These are phyloP conservation scores for Lordiphosa clarofinis DNA, from an alignment of 1,140 invertebrate species.

Conservation along the genomic window DNA sequence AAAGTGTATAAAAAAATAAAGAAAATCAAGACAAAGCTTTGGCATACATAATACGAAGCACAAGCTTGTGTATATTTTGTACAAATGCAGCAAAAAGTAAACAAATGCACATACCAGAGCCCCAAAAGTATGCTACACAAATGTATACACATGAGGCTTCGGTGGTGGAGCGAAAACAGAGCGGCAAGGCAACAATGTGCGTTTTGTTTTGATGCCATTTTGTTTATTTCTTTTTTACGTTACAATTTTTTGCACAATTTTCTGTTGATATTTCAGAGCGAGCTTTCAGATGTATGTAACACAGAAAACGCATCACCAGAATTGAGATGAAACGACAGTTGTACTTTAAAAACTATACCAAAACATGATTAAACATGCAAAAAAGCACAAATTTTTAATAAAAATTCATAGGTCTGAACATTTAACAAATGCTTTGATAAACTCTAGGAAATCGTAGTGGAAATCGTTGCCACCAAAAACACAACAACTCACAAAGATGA, in stretches of 20 bases:
- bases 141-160: conserved; percentile 30
- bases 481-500: no score
- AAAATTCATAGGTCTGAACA: no score
- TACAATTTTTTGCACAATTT: conserved; percentile 28
- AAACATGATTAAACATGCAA: no score
- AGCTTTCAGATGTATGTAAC: conserved; percentile 27
- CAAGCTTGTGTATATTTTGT: conserved; percentile 18
- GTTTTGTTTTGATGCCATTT: conserved; percentile 13
- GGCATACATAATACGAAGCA: conserved; percentile 49
- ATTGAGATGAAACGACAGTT: no score
- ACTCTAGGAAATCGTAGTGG: no score
- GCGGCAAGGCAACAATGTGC: not conserved
- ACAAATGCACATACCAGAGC: conserved; percentile 46
- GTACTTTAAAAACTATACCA: no score
- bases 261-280: conserved; percentile 33
- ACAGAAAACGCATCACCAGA: not conserved
- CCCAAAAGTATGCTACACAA: conserved; percentile 64
- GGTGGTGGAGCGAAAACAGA: conserved; percentile 3
- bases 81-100: conserved; percentile 58
- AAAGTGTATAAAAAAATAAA: not conserved
- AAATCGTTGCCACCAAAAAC: no score
- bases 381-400: no score
- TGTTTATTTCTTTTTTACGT: conserved; percentile 30
- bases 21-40: conserved; percentile 57
- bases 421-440: no score